Evolutionary conservation across 2,888 invertebrate genomes (phyloP).

Genomic region (Caenorhabditis afra): DNA sequence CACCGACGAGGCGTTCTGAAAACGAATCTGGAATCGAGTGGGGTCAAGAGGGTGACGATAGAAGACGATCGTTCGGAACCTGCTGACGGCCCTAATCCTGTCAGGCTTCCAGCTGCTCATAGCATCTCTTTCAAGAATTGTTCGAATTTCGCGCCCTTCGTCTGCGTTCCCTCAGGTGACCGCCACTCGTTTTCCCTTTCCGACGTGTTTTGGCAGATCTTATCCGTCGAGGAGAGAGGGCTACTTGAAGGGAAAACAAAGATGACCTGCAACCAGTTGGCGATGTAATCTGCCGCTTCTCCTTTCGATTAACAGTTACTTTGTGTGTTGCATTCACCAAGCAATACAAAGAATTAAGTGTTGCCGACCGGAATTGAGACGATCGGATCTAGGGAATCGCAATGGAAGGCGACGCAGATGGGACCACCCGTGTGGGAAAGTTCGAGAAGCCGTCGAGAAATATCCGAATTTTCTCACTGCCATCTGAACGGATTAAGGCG

Average conservation of each 20-base stretch:
- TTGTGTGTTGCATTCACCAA: conserved; percentile 35
- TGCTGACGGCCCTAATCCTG: too few relatives aligned
- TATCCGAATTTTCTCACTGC: too few relatives aligned
- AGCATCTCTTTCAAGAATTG: neutral
- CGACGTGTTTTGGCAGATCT: conserved; percentile 16
- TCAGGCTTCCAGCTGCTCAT: too few relatives aligned
- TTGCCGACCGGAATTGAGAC: conserved; percentile 3
- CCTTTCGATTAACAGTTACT: conserved; percentile 49
- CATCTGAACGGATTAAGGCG: too few relatives aligned
- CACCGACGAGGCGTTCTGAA: neutral
- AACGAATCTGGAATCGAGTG: neutral
- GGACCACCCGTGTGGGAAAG: too few relatives aligned
- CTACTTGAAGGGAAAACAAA: conserved; percentile 28
- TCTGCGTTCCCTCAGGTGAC: conserved; percentile 38
- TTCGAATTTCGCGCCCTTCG: neutral
- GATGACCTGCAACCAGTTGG: conserved; percentile 64
- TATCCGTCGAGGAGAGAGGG: conserved; percentile 42
- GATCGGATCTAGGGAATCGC: too few relatives aligned
- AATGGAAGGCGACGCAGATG: too few relatives aligned
- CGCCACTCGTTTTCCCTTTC: conserved; percentile 40
- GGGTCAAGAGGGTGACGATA: too few relatives aligned
- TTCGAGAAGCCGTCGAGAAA: too few relatives aligned
- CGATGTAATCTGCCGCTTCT: conserved; percentile 58
- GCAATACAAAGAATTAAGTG: conserved; percentile 13
- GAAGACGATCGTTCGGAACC: too few relatives aligned